Evolutionary conservation across 2,888 invertebrate genomes (phyloP).

Genomic region (Beris morrisii): DNA sequence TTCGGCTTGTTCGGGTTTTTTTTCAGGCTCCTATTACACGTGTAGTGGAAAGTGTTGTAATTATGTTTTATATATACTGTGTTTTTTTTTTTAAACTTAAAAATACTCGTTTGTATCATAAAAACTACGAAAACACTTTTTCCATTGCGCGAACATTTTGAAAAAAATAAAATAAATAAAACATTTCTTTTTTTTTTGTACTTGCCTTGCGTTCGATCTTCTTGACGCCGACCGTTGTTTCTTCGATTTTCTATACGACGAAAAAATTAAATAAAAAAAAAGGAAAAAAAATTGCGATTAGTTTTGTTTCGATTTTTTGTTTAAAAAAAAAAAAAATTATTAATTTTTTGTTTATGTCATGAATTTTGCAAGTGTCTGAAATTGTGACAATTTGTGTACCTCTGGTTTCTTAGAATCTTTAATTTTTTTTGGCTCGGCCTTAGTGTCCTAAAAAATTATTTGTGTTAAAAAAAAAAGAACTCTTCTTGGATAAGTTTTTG

Average conservation of each 20-base stretch:
- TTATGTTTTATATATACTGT: background rate
- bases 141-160: too few species aligned
- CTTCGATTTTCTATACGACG: constrained; percentile 37
- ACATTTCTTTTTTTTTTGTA: background rate
- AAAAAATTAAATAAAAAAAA: background rate
- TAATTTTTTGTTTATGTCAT: constrained; percentile 3
- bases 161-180: too few species aligned
- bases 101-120: too few species aligned
- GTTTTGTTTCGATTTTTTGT: background rate
- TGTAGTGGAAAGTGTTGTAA: background rate
- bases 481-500: too few species aligned
- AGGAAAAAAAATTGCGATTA: background rate
- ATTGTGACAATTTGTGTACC: too few species aligned
- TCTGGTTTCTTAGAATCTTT: too few species aligned
- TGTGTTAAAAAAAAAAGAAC: too few species aligned
- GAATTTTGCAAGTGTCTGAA: too few species aligned
- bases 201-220: constrained; percentile 37
- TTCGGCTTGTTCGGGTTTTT: constrained; percentile 41
- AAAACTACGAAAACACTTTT: too few species aligned
- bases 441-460: too few species aligned
- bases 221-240: constrained; percentile 15
- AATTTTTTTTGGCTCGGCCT: too few species aligned
- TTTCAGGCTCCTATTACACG: constrained; percentile 45
- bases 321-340: background rate
- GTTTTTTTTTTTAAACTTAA: too few species aligned